These are phyloP conservation scores for Girardinus metallicus DNA, from an alignment of 2,797 vertebrate species.

Conservation along the genomic window DNA sequence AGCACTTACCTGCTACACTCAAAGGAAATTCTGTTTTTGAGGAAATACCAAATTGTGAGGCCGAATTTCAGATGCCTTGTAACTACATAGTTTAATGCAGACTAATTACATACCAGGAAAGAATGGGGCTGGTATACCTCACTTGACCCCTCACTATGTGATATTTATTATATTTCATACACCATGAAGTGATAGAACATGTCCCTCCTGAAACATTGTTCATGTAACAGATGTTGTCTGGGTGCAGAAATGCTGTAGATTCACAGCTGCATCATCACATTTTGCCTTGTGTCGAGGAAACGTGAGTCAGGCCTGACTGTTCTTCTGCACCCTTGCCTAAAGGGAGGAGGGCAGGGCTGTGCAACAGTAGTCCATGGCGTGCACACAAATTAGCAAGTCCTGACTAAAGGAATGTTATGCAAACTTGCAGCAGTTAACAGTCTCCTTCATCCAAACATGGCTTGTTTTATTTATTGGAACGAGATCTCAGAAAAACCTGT, in stretches of 20 bases:
- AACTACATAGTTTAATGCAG: slow-evolving; percentile 54
- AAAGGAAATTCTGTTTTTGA: slow-evolving; percentile 68
- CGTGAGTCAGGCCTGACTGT: slow-evolving; percentile 63
- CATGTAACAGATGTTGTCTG: slow-evolving; percentile 60
- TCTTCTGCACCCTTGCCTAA: slow-evolving; percentile 56
- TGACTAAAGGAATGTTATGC: slow-evolving; percentile 40
- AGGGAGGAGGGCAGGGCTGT: slow-evolving; percentile 38
- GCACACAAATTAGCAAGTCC: slow-evolving; percentile 14
- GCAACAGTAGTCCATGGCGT: slow-evolving; percentile 23
- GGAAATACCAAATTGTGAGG: slow-evolving; percentile 65
- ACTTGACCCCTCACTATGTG: slow-evolving; percentile 28
- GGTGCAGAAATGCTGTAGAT: slow-evolving; percentile 47
- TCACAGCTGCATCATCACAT: slow-evolving; percentile 62
- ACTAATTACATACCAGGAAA: slow-evolving; percentile 54
- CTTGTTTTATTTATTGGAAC: slow-evolving; percentile 19
- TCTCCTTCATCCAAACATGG: slow-evolving; percentile 25
- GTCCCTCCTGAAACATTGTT: slow-evolving; percentile 11
- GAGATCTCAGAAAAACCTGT: slow-evolving; percentile 23
- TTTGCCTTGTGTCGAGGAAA: slow-evolving; percentile 15
- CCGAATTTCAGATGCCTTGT: slow-evolving; percentile 39
- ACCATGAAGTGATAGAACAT: slow-evolving; percentile 3
- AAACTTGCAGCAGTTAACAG: slow-evolving; percentile 22
- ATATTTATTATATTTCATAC: slow-evolving; percentile 17
- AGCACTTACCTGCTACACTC: slow-evolving; percentile 67
- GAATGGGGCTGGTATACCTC: slow-evolving; percentile 22